Evolutionary conservation across 64 coral and sea anemone species (phyloP).

Genomic region (Acropora yongei): DNA sequence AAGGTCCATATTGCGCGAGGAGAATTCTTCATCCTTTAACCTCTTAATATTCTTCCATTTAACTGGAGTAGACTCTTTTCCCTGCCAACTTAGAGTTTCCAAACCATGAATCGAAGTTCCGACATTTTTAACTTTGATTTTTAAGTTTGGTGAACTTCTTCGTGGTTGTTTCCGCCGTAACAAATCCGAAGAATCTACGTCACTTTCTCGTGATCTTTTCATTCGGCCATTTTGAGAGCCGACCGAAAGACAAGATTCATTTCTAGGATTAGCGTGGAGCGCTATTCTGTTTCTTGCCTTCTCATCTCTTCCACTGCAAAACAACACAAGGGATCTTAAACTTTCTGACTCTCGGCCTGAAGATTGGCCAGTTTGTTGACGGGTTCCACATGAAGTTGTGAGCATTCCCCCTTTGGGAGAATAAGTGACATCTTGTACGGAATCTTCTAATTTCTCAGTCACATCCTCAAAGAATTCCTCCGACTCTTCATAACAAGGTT

Average conservation of each 20-base stretch:
- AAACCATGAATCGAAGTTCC: neutral
- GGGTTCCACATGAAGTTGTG: neutral
- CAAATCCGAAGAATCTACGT: neutral
- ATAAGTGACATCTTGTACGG: neutral
- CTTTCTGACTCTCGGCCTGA: neutral
- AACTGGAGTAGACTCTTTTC: neutral
- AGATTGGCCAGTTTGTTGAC: neutral
- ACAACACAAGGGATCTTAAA: too few relatives aligned
- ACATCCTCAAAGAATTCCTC: neutral
- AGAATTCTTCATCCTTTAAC: neutral
- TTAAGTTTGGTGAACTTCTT: neutral
- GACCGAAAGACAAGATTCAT: neutral
- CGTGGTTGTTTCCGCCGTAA: slow-evolving; percentile 7
- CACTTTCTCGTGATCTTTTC: slow-evolving; percentile 5
- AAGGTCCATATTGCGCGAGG: neutral
- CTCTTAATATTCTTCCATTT: neutral
- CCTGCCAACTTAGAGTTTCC: neutral
- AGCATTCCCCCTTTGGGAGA: neutral
- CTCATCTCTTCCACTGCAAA: neutral
- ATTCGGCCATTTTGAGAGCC: neutral
- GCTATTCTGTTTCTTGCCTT: neutral
- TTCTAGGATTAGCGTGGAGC: neutral
- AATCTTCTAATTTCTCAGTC: neutral
- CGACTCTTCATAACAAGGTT: neutral
- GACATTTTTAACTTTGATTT: neutral